These are phyloP conservation scores for Agapornis canus DNA, from an alignment of 2,797 vertebrate genomes.

Conservation along the genomic window DNA sequence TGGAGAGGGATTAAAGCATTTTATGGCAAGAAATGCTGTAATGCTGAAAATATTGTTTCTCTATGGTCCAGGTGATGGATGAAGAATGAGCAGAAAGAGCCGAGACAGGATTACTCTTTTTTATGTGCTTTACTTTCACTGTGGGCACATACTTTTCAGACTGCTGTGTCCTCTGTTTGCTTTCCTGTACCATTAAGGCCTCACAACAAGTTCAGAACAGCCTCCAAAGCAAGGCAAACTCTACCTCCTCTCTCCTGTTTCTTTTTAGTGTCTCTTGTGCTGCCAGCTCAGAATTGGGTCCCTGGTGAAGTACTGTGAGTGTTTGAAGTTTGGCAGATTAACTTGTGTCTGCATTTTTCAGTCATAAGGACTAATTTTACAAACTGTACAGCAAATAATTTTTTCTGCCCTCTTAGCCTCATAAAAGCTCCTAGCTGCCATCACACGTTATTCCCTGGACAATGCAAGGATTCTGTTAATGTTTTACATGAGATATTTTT, in stretches of 20 bases:
- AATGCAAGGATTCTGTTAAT: not conserved
- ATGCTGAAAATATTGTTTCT: not conserved
- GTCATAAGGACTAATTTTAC: not conserved
- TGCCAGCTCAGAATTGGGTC: not conserved
- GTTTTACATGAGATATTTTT: not conserved
- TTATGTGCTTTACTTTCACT: not conserved
- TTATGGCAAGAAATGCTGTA: not conserved
- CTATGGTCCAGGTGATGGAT: not conserved
- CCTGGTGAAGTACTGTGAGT: not conserved
- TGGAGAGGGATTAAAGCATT: not conserved
- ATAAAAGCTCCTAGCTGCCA: not conserved
- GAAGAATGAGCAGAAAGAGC: not conserved
- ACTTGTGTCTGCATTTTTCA: not conserved
- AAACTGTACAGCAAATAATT: not conserved
- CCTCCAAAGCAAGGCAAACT: not conserved
- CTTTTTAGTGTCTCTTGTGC: not conserved
- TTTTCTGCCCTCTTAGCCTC: not conserved
- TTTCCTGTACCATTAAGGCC: not conserved
- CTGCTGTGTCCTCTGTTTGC: not conserved
- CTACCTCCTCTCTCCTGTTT: not conserved
- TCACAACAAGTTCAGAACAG: not conserved
- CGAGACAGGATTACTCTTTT: not conserved
- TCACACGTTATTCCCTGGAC: not conserved
- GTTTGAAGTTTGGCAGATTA: not conserved
- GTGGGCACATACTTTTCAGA: not conserved